phyloP scores from a whole-genome alignment of 2,888 invertebrate species.

The Theretra japonica region DNA sequence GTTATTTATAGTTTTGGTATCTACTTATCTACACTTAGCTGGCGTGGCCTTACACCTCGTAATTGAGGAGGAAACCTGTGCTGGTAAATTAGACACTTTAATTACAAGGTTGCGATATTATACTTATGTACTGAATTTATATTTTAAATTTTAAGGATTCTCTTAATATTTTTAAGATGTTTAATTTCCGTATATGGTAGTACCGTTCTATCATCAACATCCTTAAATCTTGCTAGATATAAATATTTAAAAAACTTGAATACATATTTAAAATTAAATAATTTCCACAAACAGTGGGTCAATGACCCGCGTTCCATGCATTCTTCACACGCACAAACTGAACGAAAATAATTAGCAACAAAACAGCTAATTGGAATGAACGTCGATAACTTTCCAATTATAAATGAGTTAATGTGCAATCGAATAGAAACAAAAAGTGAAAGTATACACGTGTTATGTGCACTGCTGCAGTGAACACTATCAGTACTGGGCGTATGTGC shows the following conservation, averaged over 20 bases:
- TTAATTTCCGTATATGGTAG: too few species aligned
- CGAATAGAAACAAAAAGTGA: slow-evolving; percentile 21
- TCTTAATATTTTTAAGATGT: too few species aligned
- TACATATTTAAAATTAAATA: background rate
- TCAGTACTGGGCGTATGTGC: background rate
- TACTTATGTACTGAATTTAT: too few species aligned
- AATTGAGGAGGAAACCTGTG: too few species aligned
- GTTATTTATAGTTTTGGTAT: too few species aligned
- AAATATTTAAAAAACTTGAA: background rate
- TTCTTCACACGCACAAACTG: slow-evolving; percentile 13
- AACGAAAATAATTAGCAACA: slow-evolving; percentile 12
- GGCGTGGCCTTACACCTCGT: too few species aligned
- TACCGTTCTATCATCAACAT: background rate
- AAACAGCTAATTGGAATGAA: slow-evolving; percentile 16
- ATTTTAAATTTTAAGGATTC: too few species aligned
- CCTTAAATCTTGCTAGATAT: background rate
- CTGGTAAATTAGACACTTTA: too few species aligned
- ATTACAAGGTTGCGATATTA: too few species aligned
- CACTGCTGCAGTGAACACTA: background rate
- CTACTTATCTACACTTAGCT: too few species aligned
- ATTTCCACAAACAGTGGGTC: background rate
- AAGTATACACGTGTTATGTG: background rate
- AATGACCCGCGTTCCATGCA: background rate
- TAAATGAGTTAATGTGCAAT: slow-evolving; percentile 18
- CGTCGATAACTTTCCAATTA: slow-evolving; percentile 20